Conservation (phyloP, 2,113 vertebrate species). For the Cyrtonyx montezumae region DNA sequence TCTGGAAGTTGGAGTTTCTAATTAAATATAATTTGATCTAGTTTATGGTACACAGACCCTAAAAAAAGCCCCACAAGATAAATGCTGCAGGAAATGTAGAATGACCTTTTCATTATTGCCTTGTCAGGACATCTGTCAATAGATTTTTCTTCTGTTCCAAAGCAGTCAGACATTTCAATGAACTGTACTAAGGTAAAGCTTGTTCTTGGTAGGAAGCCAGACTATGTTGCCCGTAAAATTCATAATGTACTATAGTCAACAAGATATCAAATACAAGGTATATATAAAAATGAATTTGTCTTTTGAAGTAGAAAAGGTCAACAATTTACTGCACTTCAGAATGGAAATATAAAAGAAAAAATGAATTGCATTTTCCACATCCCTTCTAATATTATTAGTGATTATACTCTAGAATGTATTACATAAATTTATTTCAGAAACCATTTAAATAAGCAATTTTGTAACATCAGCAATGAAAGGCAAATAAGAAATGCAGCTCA, state of each 20-base stretch:
- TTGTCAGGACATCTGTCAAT: conserved; percentile 65
- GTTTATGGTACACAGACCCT: conserved; percentile 34
- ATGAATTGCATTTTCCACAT: neutral
- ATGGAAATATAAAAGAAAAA: neutral
- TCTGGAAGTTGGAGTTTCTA: conserved; percentile 43
- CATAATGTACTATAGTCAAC: neutral
- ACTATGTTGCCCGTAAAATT: neutral
- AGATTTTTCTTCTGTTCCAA: conserved; percentile 24
- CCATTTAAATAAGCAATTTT: neutral
- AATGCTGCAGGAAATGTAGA: conserved; percentile 42
- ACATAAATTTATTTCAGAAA: neutral
- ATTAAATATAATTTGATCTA: conserved; percentile 58
- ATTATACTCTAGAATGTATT: neutral
- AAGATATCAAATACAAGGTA: conserved; percentile 1
- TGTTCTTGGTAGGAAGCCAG: neutral
- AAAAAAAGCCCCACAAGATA: conserved; percentile 42
- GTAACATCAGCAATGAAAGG: neutral
- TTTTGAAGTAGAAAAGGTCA: conserved; percentile 1
- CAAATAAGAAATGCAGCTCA: neutral
- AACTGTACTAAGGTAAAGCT: neutral
- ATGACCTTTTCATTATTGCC: conserved; percentile 68
- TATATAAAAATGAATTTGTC: neutral
- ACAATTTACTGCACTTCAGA: neutral
- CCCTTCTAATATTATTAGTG: neutral
- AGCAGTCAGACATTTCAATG: neutral